A percentile compares a stretch with the other conserved stretches of the same genome.
phyloP scores from a whole-genome alignment of 2,797 vertebrate species.

The Tapirus indicus region DNA sequence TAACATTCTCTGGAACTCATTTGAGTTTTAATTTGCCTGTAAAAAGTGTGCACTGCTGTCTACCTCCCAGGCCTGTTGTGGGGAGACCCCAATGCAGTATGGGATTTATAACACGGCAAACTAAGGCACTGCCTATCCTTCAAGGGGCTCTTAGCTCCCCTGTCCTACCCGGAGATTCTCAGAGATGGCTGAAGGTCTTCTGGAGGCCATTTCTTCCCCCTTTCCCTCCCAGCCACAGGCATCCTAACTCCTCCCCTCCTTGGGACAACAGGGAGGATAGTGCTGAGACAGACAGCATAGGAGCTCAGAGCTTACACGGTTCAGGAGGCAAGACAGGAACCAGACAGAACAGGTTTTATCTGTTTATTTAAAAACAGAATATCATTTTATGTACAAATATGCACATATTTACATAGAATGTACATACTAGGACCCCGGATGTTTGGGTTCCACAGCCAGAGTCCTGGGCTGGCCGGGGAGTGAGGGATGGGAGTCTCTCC shows the following conservation, averaged over 20 bases:
- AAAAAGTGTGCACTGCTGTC: neutral
- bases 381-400: slow-evolving; percentile 80
- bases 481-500: neutral
- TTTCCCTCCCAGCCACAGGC: neutral
- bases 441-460: neutral
- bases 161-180: neutral
- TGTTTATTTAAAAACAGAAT: slow-evolving; percentile 88
- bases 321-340: slow-evolving; percentile 6
- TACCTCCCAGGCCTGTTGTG: neutral
- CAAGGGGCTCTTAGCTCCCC: neutral
- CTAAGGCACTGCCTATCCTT: neutral
- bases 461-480: neutral
- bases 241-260: neutral
- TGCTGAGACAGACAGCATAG: fast-evolving
- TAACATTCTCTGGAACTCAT: neutral
- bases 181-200: neutral
- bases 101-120: neutral
- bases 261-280: neutral
- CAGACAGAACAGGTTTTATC: slow-evolving; percentile 65
- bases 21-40: slow-evolving; percentile 13
- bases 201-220: neutral
- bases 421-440: slow-evolving; percentile 65
- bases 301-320: neutral
- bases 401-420: slow-evolving; percentile 80
- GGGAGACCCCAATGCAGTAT: neutral